Evolutionary conservation across 2,888 invertebrate species (phyloP).

Genomic region (Unio pictorum): DNA sequence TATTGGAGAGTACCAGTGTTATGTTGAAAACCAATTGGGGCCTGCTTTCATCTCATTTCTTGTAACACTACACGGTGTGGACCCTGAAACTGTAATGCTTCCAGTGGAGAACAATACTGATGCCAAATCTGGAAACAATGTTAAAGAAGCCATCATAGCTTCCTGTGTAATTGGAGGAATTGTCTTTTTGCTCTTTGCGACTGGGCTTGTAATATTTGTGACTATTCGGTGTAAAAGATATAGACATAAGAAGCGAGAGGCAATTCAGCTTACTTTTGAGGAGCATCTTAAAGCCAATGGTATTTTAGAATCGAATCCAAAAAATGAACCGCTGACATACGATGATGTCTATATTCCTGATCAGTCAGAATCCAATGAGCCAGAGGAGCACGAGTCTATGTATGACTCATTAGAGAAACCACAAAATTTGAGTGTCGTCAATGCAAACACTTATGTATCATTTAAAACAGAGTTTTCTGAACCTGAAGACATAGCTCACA

Average conservation of each 20-base stretch:
- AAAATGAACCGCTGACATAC: constrained; percentile 32
- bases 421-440: constrained; percentile 24
- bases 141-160: constrained; percentile 49
- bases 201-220: constrained; percentile 42
- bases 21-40: constrained; percentile 54
- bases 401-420: constrained; percentile 34
- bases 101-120: constrained; percentile 18
- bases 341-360: constrained; percentile 23
- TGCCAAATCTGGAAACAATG: constrained; percentile 20
- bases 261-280: constrained; percentile 55
- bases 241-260: constrained; percentile 44
- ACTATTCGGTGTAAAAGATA: constrained; percentile 42
- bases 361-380: constrained; percentile 23
- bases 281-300: constrained; percentile 58
- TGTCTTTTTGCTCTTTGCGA: constrained; percentile 44
- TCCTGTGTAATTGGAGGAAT: constrained; percentile 56
- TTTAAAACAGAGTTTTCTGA: constrained; percentile 60
- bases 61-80: constrained; percentile 47
- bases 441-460: constrained; percentile 63
- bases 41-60: constrained; percentile 39
- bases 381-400: constrained; percentile 25
- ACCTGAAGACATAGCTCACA: constrained; percentile 49
- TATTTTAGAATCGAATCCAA: constrained; percentile 35
- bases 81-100: constrained; percentile 27
- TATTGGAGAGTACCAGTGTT: constrained; percentile 56